These are phyloP conservation scores for Pantherophis guttatus DNA, from an alignment of 2,113 vertebrate species.

Conservation along the genomic window DNA sequence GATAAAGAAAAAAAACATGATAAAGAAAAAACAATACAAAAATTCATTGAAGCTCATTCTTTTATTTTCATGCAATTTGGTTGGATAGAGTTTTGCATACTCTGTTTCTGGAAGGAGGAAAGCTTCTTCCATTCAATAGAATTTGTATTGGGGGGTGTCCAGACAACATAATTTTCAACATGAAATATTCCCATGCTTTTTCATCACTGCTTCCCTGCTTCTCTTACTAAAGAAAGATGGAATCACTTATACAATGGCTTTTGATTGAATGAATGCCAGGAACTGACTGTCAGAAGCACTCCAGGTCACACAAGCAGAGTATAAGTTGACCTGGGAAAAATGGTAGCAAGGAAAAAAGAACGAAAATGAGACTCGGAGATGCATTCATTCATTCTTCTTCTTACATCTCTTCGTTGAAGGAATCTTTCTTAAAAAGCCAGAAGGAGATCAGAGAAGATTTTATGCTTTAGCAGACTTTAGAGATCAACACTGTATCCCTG, in stretches of 20 bases:
- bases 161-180: neutral
- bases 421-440: neutral
- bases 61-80: neutral
- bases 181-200: neutral
- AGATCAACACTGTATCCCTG: neutral
- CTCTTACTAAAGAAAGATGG: neutral
- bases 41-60: neutral
- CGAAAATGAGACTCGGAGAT: neutral
- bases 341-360: neutral
- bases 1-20: neutral
- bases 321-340: neutral
- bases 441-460: neutral
- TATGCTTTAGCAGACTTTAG: neutral
- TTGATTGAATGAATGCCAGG: neutral
- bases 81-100: neutral
- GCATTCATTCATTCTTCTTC: neutral
- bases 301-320: neutral
- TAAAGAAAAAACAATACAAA: neutral
- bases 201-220: neutral
- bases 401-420: neutral
- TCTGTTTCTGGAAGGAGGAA: neutral
- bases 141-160: neutral
- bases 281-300: neutral
- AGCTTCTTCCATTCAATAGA: neutral
- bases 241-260: neutral